Evolutionary conservation across 1,140 invertebrate species (phyloP), one percentile per base, ranked within the genome.

Genomic region (Ruditapes philippinarum): DNA sequence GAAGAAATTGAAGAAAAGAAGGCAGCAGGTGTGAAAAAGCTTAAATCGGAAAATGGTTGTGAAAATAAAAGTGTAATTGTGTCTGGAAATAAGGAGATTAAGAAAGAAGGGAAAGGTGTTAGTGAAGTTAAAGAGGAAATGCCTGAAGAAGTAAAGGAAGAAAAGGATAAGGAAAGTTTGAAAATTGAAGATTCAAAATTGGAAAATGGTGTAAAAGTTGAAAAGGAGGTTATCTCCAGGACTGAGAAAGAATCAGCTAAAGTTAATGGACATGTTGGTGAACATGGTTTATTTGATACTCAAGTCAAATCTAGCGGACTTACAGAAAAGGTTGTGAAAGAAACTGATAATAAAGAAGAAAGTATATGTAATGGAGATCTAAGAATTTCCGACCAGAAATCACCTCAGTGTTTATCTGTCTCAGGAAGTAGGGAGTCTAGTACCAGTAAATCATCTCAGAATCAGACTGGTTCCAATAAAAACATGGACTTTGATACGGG

Each of bases 261-360:
- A 78, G 3, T 49, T 1, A 78, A 54, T 54, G 74, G 74, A 3
- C 74, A 78, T 38, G 22, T 51, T 78, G 70, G 28, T 40, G 17
- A 74, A 19, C 42, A 7, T 45, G 36, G 2, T 74, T 28, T 49
- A 28, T 40, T 65, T 49, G 96, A 96, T 73, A 94, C 91, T 11
- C 96, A 96, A 65, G 94, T 62, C 38, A 78, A 76, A 45, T 68
- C 68, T 73, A 22, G 80, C 11, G 28, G 38, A 70, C n/a, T 54
- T 17, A 28, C 22, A n/a, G 80, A 90, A 84, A 74, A 82, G 73
- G 51, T 88, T 68, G 62, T 68, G 42, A 88, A 88, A 78, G 62
- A 40, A n/a, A 17, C 31, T 3, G 45, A 78, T 31, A 36, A 22
- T 19, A 78, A 57, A 78, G 28, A 45, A 19, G 74, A 78, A 1